Evolutionary conservation across 2,888 invertebrate species (phyloP).

Genomic region (Falcaria lacertinaria): DNA sequence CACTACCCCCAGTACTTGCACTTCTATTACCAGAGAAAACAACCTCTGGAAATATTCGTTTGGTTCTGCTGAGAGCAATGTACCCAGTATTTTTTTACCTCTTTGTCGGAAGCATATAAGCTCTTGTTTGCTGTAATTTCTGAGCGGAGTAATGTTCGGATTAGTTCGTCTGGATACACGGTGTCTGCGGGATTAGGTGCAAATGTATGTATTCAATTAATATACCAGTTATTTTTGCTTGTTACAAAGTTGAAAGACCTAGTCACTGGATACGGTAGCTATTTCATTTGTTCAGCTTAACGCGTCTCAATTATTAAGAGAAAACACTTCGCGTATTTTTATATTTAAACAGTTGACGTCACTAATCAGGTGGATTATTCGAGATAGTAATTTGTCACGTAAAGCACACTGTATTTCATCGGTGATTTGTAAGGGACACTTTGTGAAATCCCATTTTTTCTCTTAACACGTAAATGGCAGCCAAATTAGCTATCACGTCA

Average conservation of each 20-base stretch:
- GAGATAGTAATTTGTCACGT: neutral
- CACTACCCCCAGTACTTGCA: slow-evolving; percentile 30
- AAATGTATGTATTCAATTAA: neutral
- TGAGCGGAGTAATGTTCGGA: neutral
- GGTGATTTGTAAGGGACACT: neutral
- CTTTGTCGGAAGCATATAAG: slow-evolving; percentile 31
- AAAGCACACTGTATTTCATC: neutral
- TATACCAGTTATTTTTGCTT: neutral
- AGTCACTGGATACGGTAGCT: neutral
- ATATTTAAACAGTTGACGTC: neutral
- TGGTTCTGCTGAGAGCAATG: slow-evolving; percentile 35
- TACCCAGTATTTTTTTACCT: slow-evolving; percentile 30
- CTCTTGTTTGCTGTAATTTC: neutral
- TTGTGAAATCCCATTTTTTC: neutral
- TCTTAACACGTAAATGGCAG: neutral
- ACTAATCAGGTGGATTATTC: neutral
- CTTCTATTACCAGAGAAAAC: slow-evolving; percentile 29
- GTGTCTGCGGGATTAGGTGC: slow-evolving; percentile 4
- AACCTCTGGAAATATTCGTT: slow-evolving; percentile 27
- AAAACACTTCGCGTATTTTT: neutral
- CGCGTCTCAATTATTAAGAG: neutral
- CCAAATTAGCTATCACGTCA: slow-evolving; percentile 1
- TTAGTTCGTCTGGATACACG: slow-evolving; percentile 2
- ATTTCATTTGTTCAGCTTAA: neutral
- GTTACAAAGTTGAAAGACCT: neutral